Base-by-base conservation (phyloP, 2,888 invertebrate genomes). In the Drosophila neutralis region DNA sequence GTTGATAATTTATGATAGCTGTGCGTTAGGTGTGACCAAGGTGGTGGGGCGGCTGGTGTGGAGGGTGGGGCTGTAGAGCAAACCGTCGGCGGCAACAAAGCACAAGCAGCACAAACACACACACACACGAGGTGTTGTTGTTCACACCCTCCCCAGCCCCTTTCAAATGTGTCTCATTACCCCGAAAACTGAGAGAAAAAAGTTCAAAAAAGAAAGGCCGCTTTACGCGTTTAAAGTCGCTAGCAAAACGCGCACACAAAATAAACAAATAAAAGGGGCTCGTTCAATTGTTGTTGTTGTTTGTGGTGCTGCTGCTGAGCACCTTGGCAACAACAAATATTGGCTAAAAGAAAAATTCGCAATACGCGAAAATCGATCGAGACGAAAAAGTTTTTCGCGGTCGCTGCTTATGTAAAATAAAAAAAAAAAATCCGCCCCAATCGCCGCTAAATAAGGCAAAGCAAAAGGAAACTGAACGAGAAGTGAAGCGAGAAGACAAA, bases 191-290 rank as follows among this genome's bases (percentile, higher is more conserved):
- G 62, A 56, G 53, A 61, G 70, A 15, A 38, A 54, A 71, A 78
- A 83, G 89, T 84, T 84, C 87, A 87, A 89, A 89, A 73, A 79
- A 75, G 59, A 71, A 84, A 89, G 63, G 85, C 87, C 84, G 84
- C 84, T 7, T 24, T 24, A 24, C 27, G 78, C 82, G 82, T 62
- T 66, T 81, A 13, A 69, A 77, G 36, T 15, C 82, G 81, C 78
- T 31, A 51, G 48, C 45, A 53, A 85, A 78, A 80, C 70, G 75
- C 83, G 59, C 72, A 31, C 73, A 45, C 21, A 35, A 64, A 73
- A 68, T 42, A 51, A 61, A 45, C 29, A 65, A 52, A 61, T 67
- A 86, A 73, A 70, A 76, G 83, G 83, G 83, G 86, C 83, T 83
- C 86, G 83, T 82, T 87, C 77, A 13, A 21, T 56, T 69, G 57